phyloP scores from a whole-genome alignment of 2,888 invertebrate species.

The Allophyes oxyacanthae region DNA sequence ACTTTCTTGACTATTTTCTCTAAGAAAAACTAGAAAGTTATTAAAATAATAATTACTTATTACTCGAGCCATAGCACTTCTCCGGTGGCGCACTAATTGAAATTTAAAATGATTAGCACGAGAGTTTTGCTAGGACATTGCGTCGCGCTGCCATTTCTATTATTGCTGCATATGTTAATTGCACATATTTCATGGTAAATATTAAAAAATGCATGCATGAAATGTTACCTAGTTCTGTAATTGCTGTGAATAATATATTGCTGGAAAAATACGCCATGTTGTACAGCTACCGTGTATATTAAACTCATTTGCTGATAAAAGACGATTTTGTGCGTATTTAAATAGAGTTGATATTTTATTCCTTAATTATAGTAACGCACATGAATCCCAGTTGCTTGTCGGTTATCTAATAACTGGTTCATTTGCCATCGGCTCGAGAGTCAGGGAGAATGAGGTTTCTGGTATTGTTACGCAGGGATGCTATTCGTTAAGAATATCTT shows the following conservation, averaged over 20 bases:
- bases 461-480: too few species aligned
- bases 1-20: slow-evolving; percentile 13
- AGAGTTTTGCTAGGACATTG: slow-evolving; percentile 30
- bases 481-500: too few species aligned
- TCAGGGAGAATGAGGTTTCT: too few species aligned
- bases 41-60: slow-evolving; percentile 32
- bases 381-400: too few species aligned
- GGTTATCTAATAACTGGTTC: too few species aligned
- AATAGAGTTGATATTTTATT: too few species aligned
- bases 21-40: slow-evolving; percentile 26
- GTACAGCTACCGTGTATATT: too few species aligned
- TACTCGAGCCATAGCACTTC: slow-evolving; percentile 19
- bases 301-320: too few species aligned
- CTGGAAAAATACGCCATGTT: not conserved
- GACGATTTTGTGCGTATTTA: too few species aligned
- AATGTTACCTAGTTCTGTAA: slow-evolving; percentile 5
- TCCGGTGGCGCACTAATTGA: slow-evolving; percentile 30
- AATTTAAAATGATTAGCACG: slow-evolving; percentile 25
- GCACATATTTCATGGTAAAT: slow-evolving; percentile 32
- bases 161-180: slow-evolving; percentile 6
- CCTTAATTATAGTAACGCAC: too few species aligned
- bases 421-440: too few species aligned
- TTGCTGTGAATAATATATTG: slow-evolving; percentile 4
- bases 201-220: slow-evolving; percentile 8
- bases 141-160: slow-evolving; percentile 1